Percentiles rank a stretch among this genome's conserved stretches.
Conservation (phyloP, 2,797 vertebrate genomes). For the Trachurus trachurus region DNA sequence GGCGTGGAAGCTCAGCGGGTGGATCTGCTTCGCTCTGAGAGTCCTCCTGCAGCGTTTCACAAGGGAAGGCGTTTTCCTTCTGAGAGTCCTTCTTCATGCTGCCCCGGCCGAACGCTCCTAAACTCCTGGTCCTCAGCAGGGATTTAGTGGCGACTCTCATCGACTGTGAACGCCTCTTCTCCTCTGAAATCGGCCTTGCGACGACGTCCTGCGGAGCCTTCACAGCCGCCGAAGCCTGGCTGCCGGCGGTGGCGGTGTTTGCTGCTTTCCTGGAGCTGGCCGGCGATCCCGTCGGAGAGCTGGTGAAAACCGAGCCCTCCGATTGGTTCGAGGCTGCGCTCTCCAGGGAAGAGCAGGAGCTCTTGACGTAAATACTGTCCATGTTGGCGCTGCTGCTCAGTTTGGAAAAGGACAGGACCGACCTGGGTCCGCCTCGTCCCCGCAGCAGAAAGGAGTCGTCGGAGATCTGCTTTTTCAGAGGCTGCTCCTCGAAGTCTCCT, state of each 20-base stretch:
- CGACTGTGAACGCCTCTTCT: slow-evolving; percentile 88
- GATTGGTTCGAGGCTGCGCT: slow-evolving; percentile 86
- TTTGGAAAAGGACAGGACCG: slow-evolving; percentile 62
- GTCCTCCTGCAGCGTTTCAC: slow-evolving; percentile 84
- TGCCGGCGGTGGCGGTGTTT: slow-evolving; percentile 70
- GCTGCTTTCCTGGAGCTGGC: slow-evolving; percentile 77
- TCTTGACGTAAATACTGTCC: slow-evolving; percentile 31
- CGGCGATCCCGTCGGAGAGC: slow-evolving; percentile 89
- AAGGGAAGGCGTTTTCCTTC: slow-evolving; percentile 83
- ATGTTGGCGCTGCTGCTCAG: slow-evolving; percentile 67
- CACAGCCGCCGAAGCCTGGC: slow-evolving; percentile 79
- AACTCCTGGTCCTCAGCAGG: slow-evolving; percentile 84
- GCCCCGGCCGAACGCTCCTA: slow-evolving; percentile 76
- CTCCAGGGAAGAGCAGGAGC: slow-evolving; percentile 87
- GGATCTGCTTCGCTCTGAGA: slow-evolving; percentile 85
- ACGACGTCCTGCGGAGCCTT: slow-evolving; percentile 75
- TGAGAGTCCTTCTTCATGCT: slow-evolving; percentile 82
- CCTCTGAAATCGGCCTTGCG: slow-evolving; percentile 68
- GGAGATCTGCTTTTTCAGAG: slow-evolving; percentile 85
- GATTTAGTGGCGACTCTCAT: slow-evolving; percentile 82
- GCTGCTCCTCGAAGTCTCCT: slow-evolving; percentile 73
- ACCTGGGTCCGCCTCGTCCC: slow-evolving; percentile 31
- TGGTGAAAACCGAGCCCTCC: slow-evolving; percentile 89
- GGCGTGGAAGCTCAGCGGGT: slow-evolving; percentile 42
- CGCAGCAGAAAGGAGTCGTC: slow-evolving; percentile 83